Conservation (phyloP, 2,888 invertebrate species). For the Germaria angustata region DNA sequence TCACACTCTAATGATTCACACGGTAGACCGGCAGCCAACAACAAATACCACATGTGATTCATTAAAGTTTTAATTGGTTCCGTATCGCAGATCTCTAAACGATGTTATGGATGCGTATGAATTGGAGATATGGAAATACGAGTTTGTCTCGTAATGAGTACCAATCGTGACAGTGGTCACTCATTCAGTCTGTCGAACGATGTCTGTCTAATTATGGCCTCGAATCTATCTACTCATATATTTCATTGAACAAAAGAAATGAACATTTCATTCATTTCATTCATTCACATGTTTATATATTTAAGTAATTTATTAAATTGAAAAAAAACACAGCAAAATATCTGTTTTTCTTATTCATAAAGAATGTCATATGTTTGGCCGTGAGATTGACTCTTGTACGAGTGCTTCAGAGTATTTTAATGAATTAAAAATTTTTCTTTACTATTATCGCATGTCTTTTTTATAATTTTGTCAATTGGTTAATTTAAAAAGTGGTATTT, state of each 20-base stretch:
- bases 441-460: constrained; percentile 14
- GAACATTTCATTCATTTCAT: constrained; percentile 46
- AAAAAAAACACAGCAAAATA: background rate
- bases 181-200: background rate
- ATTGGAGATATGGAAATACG: background rate
- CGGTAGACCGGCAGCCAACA: background rate
- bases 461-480: constrained; percentile 10
- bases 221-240: background rate
- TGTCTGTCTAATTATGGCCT: constrained; percentile 22
- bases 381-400: constrained; percentile 4
- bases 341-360: background rate
- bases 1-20: constrained; percentile 9
- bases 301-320: constrained; percentile 37
- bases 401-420: constrained; percentile 5
- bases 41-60: background rate
- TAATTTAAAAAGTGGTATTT: constrained; percentile 14
- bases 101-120: background rate
- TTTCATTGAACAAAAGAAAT: constrained; percentile 1
- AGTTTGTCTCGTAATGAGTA: background rate
- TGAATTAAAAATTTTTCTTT: constrained; percentile 4
- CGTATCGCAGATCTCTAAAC: background rate
- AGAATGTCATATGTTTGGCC: background rate
- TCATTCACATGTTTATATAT: constrained; percentile 45
- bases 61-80: constrained; percentile 13
- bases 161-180: background rate